These are phyloP conservation scores for Drosophila truncata DNA, from an alignment of 1,140 invertebrate species.

Conservation along the genomic window DNA sequence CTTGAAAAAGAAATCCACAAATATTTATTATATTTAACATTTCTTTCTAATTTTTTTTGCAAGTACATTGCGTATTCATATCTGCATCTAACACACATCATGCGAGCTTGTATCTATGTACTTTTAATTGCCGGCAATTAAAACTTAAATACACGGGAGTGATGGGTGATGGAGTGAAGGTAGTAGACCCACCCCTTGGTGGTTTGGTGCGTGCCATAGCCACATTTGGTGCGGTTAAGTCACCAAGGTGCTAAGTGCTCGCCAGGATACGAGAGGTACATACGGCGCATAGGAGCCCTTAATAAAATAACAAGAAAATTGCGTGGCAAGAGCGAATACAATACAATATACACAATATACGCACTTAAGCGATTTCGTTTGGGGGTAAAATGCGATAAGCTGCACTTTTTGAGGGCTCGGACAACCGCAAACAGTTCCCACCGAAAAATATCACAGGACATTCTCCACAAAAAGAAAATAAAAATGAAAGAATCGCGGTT, in stretches of 20 bases:
- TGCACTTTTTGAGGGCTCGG: constrained; percentile 13
- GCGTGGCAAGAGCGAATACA: constrained; percentile 73
- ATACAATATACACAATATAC: constrained; percentile 43
- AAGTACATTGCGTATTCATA: constrained; percentile 33
- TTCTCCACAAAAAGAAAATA: neutral
- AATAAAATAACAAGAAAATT: constrained; percentile 73
- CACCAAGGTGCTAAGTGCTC: constrained; percentile 77
- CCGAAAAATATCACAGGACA: constrained; percentile 4
- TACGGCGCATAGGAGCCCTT: constrained; percentile 12
- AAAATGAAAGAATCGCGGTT: constrained; percentile 29
- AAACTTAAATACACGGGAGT: constrained; percentile 73
- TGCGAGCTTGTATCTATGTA: constrained; percentile 61
- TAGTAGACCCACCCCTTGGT: neutral
- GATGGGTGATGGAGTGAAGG: neutral
- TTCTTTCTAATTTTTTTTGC: neutral
- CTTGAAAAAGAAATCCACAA: neutral
- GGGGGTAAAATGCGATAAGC: constrained; percentile 50
- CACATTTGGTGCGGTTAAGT: constrained; percentile 81
- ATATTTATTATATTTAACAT: neutral
- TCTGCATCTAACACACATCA: constrained; percentile 50
- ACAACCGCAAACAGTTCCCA: constrained; percentile 53
- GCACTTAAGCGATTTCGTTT: constrained; percentile 47
- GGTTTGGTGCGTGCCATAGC: constrained; percentile 64
- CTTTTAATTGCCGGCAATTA: constrained; percentile 84
- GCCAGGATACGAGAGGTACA: constrained; percentile 5